Percentiles rank a stretch among this genome's conserved stretches.
Conservation (phyloP, 2,888 invertebrate genomes). For the Glyphotaelius pellucidus region DNA sequence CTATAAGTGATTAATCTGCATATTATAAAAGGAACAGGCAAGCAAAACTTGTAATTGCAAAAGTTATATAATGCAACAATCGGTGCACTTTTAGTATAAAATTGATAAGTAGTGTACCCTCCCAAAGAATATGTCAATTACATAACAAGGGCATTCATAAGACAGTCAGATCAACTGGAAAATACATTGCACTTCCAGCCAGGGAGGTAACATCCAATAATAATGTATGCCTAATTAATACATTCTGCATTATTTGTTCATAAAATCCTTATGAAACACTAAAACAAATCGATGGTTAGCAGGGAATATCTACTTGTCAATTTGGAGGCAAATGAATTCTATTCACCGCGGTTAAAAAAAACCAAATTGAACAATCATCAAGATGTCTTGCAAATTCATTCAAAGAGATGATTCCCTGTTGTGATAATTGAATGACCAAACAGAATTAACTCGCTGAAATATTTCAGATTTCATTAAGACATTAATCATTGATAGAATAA, state of each 20-base stretch:
- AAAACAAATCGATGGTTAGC: background rate
- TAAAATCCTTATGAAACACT: background rate
- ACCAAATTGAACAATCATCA: background rate
- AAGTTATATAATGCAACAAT: background rate
- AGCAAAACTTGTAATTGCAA: slow-evolving; percentile 22
- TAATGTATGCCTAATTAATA: background rate
- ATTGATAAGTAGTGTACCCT: background rate
- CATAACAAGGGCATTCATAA: background rate
- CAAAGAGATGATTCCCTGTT: background rate
- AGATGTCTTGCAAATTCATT: background rate
- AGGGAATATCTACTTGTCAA: background rate
- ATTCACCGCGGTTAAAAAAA: background rate
- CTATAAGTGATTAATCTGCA: slow-evolving; percentile 4
- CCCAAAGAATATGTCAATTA: background rate
- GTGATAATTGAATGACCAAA: background rate
- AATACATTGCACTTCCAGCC: background rate
- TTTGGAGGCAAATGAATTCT: background rate
- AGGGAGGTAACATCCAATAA: background rate
- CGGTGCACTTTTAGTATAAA: slow-evolving; percentile 10
- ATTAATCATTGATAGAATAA: background rate
- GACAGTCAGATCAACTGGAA: background rate
- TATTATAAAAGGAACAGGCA: background rate
- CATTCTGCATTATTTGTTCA: background rate
- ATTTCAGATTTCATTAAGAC: background rate
- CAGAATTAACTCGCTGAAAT: background rate